Evolutionary conservation across 2,797 vertebrate species (phyloP), one percentile per base, ranked within the genome.

Genomic region (Gymnoscopelus microlampas): DNA sequence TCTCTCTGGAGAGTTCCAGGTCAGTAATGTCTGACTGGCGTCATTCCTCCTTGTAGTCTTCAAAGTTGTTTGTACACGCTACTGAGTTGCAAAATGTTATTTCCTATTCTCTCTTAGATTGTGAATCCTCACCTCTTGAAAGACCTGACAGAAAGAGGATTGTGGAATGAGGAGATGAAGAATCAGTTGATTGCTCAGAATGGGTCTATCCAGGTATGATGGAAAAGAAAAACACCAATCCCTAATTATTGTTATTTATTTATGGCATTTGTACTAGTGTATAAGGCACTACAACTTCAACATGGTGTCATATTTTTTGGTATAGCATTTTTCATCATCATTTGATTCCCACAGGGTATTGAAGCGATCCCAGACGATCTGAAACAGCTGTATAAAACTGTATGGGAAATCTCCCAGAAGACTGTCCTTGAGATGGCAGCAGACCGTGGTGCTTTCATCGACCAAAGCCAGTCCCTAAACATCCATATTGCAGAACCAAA

Each of bases 321-420:
- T 32, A 7, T 49, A 57, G 59, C 3, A 26, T 49, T 55, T 51
- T 29, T 49, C 35, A 3, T 53, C 9, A 48, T 13, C 1, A 8
- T 55, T n/a, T 68, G 15, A 23, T 54, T 70, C 77, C 53, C 54
- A 32, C 61, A 99, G 98, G 92, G 66, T 13, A 96, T 99, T 55
- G 68, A 88, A 0, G 94, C 92, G 85, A 97, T 99, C 66, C 95
- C 97, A 0, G 92, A 91, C 3, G 96, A 99, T 67, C 53, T 99
- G 80, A 99, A 99, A 84, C 93, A 95, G 69, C 94, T 99, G 67
- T 99, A 99, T 65, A 99, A 98, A 91, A 99, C 97, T 0, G 97
- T 98, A 63, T 99, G 98, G 97, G 97, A 99, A 88, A 96, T 99
- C 88, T 98, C 97, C 19, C 98, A 99, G 80, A 98, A 97, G 77